Conservation (phyloP, 2,888 invertebrate genomes). For the Myathropa florea region DNA sequence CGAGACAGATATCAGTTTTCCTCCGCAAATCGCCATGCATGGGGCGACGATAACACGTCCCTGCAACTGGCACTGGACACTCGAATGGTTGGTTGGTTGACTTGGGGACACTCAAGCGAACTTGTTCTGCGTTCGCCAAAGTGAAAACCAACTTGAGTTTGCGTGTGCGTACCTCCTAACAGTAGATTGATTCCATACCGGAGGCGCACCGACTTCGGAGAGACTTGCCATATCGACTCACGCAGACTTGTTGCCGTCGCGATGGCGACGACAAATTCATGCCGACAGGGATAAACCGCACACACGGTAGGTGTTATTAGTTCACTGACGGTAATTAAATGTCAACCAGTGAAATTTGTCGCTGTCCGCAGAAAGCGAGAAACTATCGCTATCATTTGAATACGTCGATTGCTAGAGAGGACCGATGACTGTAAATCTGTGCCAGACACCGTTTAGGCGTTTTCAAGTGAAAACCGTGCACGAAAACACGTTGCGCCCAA, state of each 20-base stretch:
- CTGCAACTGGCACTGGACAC: constrained; percentile 54
- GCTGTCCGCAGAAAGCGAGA: constrained; percentile 16
- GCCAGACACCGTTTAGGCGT: constrained; percentile 37
- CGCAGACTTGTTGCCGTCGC: constrained; percentile 52
- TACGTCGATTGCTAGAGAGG: neutral
- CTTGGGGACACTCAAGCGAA: constrained; percentile 27
- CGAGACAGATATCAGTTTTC: constrained; percentile 37
- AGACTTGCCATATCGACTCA: constrained; percentile 2
- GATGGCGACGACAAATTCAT: constrained; percentile 33
- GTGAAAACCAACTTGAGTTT: constrained; percentile 40
- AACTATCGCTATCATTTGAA: constrained; percentile 44
- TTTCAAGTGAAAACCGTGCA: constrained; percentile 20
- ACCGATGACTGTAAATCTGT: constrained; percentile 26
- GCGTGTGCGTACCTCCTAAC: constrained; percentile 54
- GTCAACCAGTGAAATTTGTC: constrained; percentile 60
- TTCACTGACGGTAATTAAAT: constrained; percentile 53
- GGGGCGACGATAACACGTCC: constrained; percentile 31
- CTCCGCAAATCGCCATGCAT: constrained; percentile 40
- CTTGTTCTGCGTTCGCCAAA: constrained; percentile 42
- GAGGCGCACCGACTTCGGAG: neutral
- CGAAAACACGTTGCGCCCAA: constrained; percentile 13
- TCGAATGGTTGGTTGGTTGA: constrained; percentile 17
- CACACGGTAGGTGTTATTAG: constrained; percentile 32
- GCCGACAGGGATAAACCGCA: constrained; percentile 20
- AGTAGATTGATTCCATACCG: constrained; percentile 28